A percentile compares a stretch with the other conserved stretches of the same genome.
Evolutionary conservation across 2,797 vertebrate species (phyloP).

Genomic region (Sebastes umbrosus): DNA sequence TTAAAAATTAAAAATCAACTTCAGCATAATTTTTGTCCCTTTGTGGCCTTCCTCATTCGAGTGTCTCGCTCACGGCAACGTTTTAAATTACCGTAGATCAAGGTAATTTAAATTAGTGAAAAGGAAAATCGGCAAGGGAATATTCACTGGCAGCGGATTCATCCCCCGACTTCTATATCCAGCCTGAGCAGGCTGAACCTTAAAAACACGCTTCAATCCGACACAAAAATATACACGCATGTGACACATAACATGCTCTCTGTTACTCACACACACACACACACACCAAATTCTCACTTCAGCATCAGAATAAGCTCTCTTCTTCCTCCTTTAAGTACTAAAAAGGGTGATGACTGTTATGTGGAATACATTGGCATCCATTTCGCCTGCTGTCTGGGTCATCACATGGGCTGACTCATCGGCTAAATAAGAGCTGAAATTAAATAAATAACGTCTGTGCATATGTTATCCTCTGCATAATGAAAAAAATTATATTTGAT

Average conservation of each 20-base stretch:
- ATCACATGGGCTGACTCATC: background rate
- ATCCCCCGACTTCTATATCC: background rate
- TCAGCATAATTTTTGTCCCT: slow-evolving; percentile 13
- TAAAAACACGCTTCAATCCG: background rate
- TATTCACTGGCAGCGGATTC: background rate
- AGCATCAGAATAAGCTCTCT: background rate
- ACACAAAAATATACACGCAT: background rate
- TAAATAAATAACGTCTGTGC: background rate
- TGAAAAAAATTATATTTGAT: background rate
- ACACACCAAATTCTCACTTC: background rate
- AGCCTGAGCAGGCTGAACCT: too few relatives aligned
- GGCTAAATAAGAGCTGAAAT: background rate
- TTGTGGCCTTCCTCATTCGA: background rate
- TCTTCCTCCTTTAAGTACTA: background rate
- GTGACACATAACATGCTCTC: background rate
- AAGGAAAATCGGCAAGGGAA: background rate
- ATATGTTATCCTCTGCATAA: background rate
- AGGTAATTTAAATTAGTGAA: slow-evolving; percentile 29
- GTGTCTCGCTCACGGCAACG: slow-evolving; percentile 26
- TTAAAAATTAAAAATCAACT: slow-evolving; percentile 35
- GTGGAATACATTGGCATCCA: background rate
- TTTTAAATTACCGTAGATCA: slow-evolving; percentile 48
- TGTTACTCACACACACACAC: background rate
- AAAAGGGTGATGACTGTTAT: slow-evolving; percentile 1
- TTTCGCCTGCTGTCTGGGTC: background rate